A percentile compares a stretch with the other conserved stretches of the same genome.
Conservation (phyloP, 2,113 vertebrate genomes). For the Cavia aperea region DNA sequence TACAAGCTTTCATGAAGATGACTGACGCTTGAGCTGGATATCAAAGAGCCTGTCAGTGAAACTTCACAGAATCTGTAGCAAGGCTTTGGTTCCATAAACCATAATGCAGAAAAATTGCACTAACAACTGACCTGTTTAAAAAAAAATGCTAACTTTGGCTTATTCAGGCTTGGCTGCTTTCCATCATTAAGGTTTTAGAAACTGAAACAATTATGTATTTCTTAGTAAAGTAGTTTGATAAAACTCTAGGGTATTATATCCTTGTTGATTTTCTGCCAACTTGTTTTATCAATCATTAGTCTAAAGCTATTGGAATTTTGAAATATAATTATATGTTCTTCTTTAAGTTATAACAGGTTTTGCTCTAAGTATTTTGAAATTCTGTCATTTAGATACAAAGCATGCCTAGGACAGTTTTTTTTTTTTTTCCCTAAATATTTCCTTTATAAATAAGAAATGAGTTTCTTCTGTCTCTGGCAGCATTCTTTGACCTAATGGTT, state of each 20-base stretch:
- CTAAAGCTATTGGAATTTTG: not conserved
- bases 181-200: not conserved
- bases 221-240: not conserved
- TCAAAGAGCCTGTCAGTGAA: not conserved
- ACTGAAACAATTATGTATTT: not conserved
- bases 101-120: not conserved
- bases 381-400: not conserved
- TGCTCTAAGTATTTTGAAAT: not conserved
- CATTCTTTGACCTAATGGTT: not conserved
- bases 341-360: not conserved
- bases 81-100: not conserved
- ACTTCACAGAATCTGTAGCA: not conserved
- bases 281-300: not conserved
- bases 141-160: not conserved
- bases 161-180: not conserved
- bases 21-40: not conserved
- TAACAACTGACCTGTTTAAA: not conserved
- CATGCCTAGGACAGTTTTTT: not conserved
- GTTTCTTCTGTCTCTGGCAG: not conserved
- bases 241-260: not conserved
- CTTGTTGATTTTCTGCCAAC: not conserved
- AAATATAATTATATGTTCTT: not conserved
- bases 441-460: constrained; percentile 1
- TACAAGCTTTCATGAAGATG: too few relatives aligned
- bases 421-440: not conserved